Base-by-base conservation (phyloP, 2,113 vertebrate genomes). In the Salminus brasiliensis region DNA sequence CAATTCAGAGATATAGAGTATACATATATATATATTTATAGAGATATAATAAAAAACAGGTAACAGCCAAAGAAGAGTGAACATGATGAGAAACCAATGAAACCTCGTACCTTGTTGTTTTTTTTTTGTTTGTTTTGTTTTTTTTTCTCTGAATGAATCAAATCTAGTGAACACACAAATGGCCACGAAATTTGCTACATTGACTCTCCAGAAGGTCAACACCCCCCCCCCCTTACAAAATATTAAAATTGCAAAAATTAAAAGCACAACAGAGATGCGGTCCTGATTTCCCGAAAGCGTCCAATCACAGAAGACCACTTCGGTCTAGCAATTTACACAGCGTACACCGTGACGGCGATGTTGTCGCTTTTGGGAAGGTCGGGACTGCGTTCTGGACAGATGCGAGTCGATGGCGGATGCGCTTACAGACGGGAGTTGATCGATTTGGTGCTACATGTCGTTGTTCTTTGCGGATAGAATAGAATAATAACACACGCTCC, bases 151-250 rank as follows among this genome's bases (percentile, higher is more conserved):
- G 65, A 27, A 81, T 71, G 13, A 59, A 72, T 13, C 18, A 74
- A 63, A 74, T 16, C 53, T 41, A 55, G 45, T 53, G 7, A 67
- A 55, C 63, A 81, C 67, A 85, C 81, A 78, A 76, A 85, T 67
- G 39, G 80, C 86, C 84, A 88, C 82, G 85, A 62, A 86, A 57
- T 59, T 85, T 93, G 92, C 92, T 93, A 93, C 93, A 93, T 91
- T 85, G 39, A 81, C 55, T 62, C 53, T 39, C n/a, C 6, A 34
- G 10, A 47, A 78, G 53, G 21, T 83, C 74, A 74, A 80, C 74
- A 76, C 34, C 49, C 72, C 43, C 27, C 57, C 65, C 73, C 75
- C 78, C 59, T 67, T n/a, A n/a, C n/a, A n/a, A 78, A 41, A 68
- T 45, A 67, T 81, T 45, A 29, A 72, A 60, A 76, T 13, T 13